A percentile compares a stretch with the other conserved stretches of the same genome.
Conservation (phyloP, 2,888 invertebrate genomes). For the Molorchus minor region DNA sequence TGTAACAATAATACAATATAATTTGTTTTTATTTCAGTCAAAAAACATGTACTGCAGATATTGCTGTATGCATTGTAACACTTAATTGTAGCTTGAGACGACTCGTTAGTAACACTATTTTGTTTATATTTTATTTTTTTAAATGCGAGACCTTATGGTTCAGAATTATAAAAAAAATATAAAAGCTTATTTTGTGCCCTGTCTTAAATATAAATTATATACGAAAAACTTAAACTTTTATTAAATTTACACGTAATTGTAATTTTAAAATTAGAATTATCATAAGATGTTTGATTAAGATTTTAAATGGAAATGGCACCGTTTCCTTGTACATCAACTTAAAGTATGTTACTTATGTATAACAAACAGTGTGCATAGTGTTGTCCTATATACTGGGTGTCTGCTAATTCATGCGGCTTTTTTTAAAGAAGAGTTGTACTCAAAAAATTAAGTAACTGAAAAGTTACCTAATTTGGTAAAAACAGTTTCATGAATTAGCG, state of each 20-base stretch:
- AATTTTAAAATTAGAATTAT: conserved; percentile 6
- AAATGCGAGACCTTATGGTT: conserved; percentile 19
- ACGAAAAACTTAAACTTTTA: neutral
- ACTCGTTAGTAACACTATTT: neutral
- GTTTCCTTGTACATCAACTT: conserved; percentile 5
- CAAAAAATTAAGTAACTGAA: no score
- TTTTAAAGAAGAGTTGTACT: no score
- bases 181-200: conserved; percentile 15
- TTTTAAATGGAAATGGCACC: neutral
- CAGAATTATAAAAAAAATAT: conserved; percentile 12
- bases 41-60: conserved; percentile 30
- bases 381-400: no score
- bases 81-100: no score
- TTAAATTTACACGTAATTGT: conserved; percentile 11
- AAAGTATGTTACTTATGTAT: neutral
- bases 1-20: conserved; percentile 31
- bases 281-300: neutral
- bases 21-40: conserved; percentile 25
- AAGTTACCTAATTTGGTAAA: no score
- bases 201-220: conserved; percentile 17
- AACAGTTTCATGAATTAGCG: no score
- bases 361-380: no score
- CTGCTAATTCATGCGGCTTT: no score
- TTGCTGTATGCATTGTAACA: conserved; percentile 26
- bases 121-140: conserved; percentile 10